Evolutionary conservation across 2,113 vertebrate species (phyloP).

Genomic region (Neodontobutis hainanensis): DNA sequence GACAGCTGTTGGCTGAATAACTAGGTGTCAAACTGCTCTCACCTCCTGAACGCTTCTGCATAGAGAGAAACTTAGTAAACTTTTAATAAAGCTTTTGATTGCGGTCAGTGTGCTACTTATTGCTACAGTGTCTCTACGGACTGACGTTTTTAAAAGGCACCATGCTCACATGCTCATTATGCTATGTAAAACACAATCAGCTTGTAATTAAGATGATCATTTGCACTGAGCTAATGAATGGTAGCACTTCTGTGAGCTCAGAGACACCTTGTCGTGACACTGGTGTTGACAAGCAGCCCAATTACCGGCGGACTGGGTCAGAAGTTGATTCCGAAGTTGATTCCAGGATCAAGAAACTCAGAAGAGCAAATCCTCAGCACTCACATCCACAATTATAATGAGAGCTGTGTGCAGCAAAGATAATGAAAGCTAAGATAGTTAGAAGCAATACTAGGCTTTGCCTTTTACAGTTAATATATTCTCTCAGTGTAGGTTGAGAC

Average conservation of each 20-base stretch:
- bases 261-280: slow-evolving; percentile 35
- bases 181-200: background rate
- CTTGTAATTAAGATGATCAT: slow-evolving; percentile 12
- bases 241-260: slow-evolving; percentile 4
- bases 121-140: slow-evolving; percentile 8
- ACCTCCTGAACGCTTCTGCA: slow-evolving; percentile 16
- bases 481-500: background rate
- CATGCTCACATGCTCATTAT: background rate
- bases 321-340: slow-evolving; percentile 12
- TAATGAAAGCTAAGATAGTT: slow-evolving; percentile 38
- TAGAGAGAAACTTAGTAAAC: slow-evolving; percentile 16
- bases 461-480: too few species aligned
- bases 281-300: slow-evolving; percentile 27
- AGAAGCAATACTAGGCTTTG: background rate
- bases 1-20: background rate
- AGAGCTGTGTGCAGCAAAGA: slow-evolving; percentile 23
- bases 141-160: background rate
- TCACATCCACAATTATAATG: slow-evolving; percentile 36
- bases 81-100: slow-evolving; percentile 49
- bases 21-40: slow-evolving; percentile 4
- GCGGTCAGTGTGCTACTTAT: slow-evolving; percentile 36
- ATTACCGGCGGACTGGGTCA: slow-evolving; percentile 39
- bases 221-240: background rate
- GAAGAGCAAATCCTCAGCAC: slow-evolving; percentile 16
- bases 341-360: slow-evolving; percentile 7